Base-by-base conservation (phyloP, 2,888 invertebrate genomes). In the Caenorhabditis afra region DNA sequence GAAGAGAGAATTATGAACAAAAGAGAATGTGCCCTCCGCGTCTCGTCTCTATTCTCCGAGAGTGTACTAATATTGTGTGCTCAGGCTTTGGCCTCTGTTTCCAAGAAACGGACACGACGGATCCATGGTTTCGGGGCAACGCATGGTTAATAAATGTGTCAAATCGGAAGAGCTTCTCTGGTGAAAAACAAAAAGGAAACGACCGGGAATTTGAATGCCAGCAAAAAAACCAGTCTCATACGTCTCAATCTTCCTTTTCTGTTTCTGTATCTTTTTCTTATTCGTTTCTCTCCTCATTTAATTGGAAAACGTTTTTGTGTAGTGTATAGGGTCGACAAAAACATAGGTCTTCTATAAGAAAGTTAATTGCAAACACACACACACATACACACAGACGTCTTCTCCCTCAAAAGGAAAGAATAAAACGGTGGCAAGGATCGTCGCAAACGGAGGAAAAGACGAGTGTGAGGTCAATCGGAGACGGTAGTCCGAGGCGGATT, bases 131-230 rank as follows among this genome's bases (percentile, higher is more conserved):
- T 3, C 29, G 29, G 7, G 29, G 29, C 29, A 16, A 37, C 45
- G 62, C 62, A 71, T 71, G 41, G 45, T 71, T 62, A 55, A 71
- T 71, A 62, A 71, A 71, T 49, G 70, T 49, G 70, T 29, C 53
- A 52, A 16, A 45, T n/a, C 39, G 44, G 20, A n/a, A 39, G 20
- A 18, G 55, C 3, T 10, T 20, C n/a, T n/a, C n/a, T 23, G 44
- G 20, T 8, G 20, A 16, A 10, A 3, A 14, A 14, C 16, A 59
- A 14, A 55, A 35, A 55, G 35, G 29, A 22, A 50, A 11, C 3
- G 41, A 50, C 7, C 3, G 41, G 22, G 16, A 12, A 41, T 5
- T 10, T 10, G 14, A 22, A 18, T 41, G 45, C 29, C 4, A 29
- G 7, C n/a, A 58, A 23, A 20, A 20, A 20, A 57, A 14, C 22